phyloP scores from a whole-genome alignment of 2,888 invertebrate species.

The Pseudoips prasinana region DNA sequence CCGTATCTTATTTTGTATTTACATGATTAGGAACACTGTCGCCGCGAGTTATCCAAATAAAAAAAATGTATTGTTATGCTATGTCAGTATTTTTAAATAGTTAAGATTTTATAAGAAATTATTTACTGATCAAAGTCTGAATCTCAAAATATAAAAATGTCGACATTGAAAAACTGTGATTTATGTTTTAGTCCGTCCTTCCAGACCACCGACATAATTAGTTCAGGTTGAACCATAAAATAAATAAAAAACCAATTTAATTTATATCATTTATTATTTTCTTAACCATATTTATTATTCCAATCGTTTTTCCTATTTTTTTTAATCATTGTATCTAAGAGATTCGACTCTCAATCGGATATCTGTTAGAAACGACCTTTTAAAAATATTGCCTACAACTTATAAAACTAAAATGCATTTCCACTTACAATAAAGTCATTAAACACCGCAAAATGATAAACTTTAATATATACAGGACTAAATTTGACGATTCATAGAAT shows the following conservation, averaged over 20 bases:
- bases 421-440: constrained; percentile 72
- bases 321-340: constrained; percentile 79
- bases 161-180: too few relatives aligned
- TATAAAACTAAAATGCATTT: constrained; percentile 81
- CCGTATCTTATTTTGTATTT: too few relatives aligned
- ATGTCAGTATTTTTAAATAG: too few relatives aligned
- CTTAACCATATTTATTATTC: constrained; percentile 80
- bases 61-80: too few relatives aligned
- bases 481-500: constrained; percentile 70
- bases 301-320: constrained; percentile 79
- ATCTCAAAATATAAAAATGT: too few relatives aligned
- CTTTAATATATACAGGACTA: constrained; percentile 77
- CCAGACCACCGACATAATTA: too few relatives aligned
- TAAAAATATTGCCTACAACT: constrained; percentile 80
- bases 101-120: too few relatives aligned
- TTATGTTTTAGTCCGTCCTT: too few relatives aligned
- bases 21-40: too few relatives aligned
- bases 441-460: constrained; percentile 77
- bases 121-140: too few relatives aligned
- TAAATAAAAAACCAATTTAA: constrained; percentile 45
- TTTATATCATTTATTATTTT: constrained; percentile 81
- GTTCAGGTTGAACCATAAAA: constrained; percentile 2
- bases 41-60: too few relatives aligned
- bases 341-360: constrained; percentile 73
- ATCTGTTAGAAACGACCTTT: constrained; percentile 75